phyloP scores from a whole-genome alignment of 2,113 vertebrate species.

The Prionailurus bengalensis region DNA sequence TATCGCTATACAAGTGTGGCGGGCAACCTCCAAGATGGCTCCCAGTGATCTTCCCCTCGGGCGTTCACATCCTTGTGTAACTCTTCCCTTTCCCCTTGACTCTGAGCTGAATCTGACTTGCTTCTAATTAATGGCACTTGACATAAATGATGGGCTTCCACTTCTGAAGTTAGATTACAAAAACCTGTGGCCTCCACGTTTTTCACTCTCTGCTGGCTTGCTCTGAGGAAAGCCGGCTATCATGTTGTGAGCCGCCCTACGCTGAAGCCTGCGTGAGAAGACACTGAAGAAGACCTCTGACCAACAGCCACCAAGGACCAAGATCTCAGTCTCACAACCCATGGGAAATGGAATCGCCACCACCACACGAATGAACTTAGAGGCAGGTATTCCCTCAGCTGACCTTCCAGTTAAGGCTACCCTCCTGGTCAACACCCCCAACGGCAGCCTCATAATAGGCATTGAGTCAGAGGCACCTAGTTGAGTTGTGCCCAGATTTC shows the following conservation, averaged over 20 bases:
- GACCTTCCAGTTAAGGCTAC: neutral
- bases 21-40: neutral
- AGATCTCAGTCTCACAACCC: neutral
- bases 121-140: neutral
- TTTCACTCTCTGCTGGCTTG: neutral
- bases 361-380: neutral
- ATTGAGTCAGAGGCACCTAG: no score
- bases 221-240: neutral
- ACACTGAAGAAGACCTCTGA: neutral
- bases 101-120: neutral
- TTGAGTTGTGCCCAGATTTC: neutral
- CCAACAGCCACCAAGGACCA: neutral
- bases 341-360: neutral
- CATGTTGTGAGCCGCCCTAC: neutral
- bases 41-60: fast-evolving
- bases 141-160: neutral
- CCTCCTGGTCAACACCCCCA: no score
- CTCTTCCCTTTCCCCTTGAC: neutral
- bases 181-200: neutral
- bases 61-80: neutral
- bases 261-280: neutral
- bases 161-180: slow-evolving; percentile 19
- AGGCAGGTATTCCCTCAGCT: neutral
- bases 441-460: neutral
- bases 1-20: neutral